These are phyloP conservation scores for Sycophila sp. DNA, from an alignment of 1,140 invertebrate genomes.

Conservation along the genomic window DNA sequence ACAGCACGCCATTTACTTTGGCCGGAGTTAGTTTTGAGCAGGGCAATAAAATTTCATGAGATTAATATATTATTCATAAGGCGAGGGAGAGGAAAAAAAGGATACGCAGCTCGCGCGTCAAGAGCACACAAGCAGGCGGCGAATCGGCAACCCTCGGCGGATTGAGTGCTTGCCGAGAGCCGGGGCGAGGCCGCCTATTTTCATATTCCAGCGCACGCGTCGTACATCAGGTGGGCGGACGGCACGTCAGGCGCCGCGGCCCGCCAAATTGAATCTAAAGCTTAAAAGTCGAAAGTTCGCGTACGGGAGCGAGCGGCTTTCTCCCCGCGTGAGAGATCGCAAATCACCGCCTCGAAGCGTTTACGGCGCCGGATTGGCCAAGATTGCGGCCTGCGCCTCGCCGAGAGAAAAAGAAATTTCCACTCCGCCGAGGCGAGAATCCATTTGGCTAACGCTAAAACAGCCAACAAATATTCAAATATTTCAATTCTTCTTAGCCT, in stretches of 20 bases:
- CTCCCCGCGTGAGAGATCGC: constrained; percentile 54
- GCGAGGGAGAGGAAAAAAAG: too few species aligned
- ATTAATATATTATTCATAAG: too few species aligned
- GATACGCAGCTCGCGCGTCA: too few species aligned
- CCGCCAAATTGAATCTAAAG: constrained; percentile 66
- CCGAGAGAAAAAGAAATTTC: not conserved
- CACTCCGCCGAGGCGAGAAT: too few species aligned
- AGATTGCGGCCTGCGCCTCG: constrained; percentile 53
- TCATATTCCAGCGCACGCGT: constrained; percentile 51
- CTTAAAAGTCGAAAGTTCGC: constrained; percentile 50
- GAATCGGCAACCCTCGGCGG: not conserved
- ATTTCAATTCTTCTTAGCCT: too few species aligned
- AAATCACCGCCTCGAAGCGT: constrained; percentile 64
- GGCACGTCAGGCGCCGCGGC: constrained; percentile 57
- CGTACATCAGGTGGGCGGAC: constrained; percentile 66
- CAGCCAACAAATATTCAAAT: too few species aligned
- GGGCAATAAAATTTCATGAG: too few species aligned
- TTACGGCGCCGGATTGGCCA: constrained; percentile 62
- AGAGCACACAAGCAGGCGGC: not conserved
- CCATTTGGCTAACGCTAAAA: too few species aligned
- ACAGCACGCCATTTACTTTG: too few species aligned
- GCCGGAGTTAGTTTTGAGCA: too few species aligned
- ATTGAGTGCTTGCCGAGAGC: not conserved
- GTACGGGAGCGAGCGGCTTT: constrained; percentile 39
- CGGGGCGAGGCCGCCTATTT: constrained; percentile 40